Conservation (phyloP, 2,113 vertebrate genomes). For the human region GRCh38 chr4:99754501-99755000, state of each 20-base stretch:
- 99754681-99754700: neutral
- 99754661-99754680: neutral
- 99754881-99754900: neutral
- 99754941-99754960: neutral
- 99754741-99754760: neutral
- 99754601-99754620: neutral
- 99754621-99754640: neutral
- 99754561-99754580: neutral
- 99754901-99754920: neutral
- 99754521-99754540: too few relatives aligned
- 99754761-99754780: neutral
- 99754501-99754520: neutral
- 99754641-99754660: neutral
- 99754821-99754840: neutral
- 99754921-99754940: neutral
- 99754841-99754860: neutral
- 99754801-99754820: neutral
- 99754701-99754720: neutral
- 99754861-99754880: neutral
- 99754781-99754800: neutral
- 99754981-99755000: neutral
- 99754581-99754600: neutral
- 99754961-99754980: fast-evolving
- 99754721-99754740: neutral
- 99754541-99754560: neutral